These are phyloP conservation scores for Gymnocephalus cernua DNA, from an alignment of 2,113 vertebrate genomes.

Conservation along the genomic window DNA sequence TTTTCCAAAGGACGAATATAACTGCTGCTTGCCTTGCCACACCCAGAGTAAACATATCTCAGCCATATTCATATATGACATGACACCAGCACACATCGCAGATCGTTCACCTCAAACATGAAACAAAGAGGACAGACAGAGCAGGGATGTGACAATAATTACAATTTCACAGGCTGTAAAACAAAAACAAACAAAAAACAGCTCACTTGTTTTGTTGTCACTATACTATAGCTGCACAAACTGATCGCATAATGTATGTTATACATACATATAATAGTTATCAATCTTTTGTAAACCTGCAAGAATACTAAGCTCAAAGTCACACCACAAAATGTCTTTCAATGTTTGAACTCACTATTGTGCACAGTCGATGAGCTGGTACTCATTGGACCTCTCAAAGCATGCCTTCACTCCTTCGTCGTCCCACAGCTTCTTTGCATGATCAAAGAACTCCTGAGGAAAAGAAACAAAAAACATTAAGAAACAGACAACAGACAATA, in stretches of 20 bases:
- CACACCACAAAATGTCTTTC: background rate
- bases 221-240: background rate
- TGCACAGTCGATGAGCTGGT: conserved; percentile 98
- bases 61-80: conserved; percentile 65
- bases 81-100: conserved; percentile 53
- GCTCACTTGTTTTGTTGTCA: background rate
- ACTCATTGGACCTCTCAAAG: conserved; percentile 98
- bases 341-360: conserved; percentile 93
- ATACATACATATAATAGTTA: background rate
- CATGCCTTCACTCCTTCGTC: conserved; percentile 98
- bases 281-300: background rate
- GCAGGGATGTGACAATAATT: conserved; percentile 19
- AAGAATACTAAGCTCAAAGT: conserved; percentile 6
- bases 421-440: conserved; percentile 98
- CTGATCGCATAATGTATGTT: background rate
- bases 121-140: conserved; percentile 29
- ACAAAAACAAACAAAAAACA: background rate
- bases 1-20: conserved; percentile 64
- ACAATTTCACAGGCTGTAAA: conserved; percentile 20
- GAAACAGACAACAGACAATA: conserved; percentile 1
- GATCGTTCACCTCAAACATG: conserved; percentile 39
- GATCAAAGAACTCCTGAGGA: conserved; percentile 97
- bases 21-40: conserved; percentile 66
- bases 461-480: conserved; percentile 42
- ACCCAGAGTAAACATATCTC: conserved; percentile 75